Evolutionary conservation across 2,113 vertebrate species (phyloP).

Genomic region (Okapia johnstoni): DNA sequence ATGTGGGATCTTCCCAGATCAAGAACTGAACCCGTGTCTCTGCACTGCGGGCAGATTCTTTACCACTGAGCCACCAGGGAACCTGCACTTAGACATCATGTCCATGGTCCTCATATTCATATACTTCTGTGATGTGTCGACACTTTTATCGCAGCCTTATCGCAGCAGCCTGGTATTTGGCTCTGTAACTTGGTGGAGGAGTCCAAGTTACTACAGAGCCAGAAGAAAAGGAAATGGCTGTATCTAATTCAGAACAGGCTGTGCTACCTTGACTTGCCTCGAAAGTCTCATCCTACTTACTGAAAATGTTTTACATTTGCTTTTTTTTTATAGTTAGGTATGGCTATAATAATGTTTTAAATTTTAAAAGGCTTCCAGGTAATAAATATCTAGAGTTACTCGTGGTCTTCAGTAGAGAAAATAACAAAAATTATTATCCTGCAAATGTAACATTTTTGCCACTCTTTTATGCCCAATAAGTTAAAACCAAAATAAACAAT

Average conservation of each 20-base stretch:
- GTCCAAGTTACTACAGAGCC: neutral
- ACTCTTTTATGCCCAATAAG: neutral
- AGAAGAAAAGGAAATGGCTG: neutral
- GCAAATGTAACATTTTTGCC: neutral
- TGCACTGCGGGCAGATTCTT: neutral
- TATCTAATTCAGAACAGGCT: neutral
- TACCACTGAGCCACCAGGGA: neutral
- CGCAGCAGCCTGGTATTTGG: neutral
- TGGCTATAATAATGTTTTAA: neutral
- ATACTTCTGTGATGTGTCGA: neutral
- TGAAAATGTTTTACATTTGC: neutral
- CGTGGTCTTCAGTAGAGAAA: neutral
- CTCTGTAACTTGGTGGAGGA: neutral
- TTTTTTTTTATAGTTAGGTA: neutral
- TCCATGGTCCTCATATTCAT: neutral
- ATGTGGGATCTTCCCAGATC: neutral
- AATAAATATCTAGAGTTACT: neutral
- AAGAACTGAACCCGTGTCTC: neutral
- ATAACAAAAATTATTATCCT: neutral
- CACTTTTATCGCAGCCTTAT: neutral
- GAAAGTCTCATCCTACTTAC: neutral
- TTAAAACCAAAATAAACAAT: constrained; percentile 11
- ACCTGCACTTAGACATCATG: neutral
- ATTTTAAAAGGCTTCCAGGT: neutral
- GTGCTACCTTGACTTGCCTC: neutral